Percentiles rank a stretch among this genome's conserved stretches.
Evolutionary conservation across 2,797 vertebrate species (phyloP).

Genomic region (Phataginus tetradactyla): DNA sequence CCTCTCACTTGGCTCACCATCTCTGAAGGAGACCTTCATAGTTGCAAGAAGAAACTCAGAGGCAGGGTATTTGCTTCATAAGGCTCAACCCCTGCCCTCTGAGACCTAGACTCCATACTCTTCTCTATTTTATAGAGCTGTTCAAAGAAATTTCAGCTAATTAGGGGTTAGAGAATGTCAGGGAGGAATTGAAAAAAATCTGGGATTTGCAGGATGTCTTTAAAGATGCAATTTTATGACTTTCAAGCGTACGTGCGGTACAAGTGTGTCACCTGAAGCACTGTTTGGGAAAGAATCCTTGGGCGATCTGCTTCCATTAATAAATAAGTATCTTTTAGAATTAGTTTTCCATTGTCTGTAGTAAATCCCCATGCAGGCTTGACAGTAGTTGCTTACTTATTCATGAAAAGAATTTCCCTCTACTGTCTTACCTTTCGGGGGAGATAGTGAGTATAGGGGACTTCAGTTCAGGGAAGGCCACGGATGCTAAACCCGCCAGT

Average conservation of each 20-base stretch:
- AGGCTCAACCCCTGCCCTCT: neutral
- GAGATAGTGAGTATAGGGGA: neutral
- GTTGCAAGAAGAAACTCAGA: neutral
- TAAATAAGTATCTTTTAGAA: conserved; percentile 63
- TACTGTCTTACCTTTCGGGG: conserved; percentile 31
- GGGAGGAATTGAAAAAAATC: neutral
- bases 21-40: neutral
- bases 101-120: neutral
- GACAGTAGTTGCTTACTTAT: conserved; percentile 53
- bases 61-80: neutral
- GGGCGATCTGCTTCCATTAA: conserved; percentile 58
- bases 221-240: conserved; percentile 29
- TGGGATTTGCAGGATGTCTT: neutral
- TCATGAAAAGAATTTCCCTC: conserved; percentile 63
- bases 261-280: conserved; percentile 11
- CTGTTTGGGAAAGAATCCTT: conserved; percentile 19
- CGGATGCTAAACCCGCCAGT: neutral
- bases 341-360: conserved; percentile 61
- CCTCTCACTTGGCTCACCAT: neutral
- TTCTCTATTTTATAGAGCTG: neutral
- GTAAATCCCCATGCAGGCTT: neutral
- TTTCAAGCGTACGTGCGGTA: conserved; percentile 25
- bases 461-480: neutral
- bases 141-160: conserved; percentile 14
- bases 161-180: conserved; percentile 25